Conservation (phyloP, 35 echinoderm and acorn worm genomes). For the Patiria miniata region DNA sequence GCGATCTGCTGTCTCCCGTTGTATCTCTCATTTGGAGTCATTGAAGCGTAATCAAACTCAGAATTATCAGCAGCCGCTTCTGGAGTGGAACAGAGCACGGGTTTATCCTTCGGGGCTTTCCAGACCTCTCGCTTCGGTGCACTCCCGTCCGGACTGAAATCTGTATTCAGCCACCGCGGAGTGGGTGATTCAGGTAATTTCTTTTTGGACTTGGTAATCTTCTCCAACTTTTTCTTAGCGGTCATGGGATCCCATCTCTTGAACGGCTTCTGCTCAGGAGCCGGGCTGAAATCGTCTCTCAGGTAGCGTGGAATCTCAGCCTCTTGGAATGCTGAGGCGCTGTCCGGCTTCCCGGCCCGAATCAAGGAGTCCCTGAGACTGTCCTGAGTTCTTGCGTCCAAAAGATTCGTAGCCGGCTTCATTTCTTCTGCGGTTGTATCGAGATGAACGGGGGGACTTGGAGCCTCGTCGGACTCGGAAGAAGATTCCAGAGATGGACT, state of each 20-base stretch:
- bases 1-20: not conserved
- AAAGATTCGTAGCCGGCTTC: not conserved
- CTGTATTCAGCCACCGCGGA: not conserved
- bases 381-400: not conserved
- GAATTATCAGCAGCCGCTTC: not conserved
- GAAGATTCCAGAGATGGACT: not conserved
- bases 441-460: not conserved
- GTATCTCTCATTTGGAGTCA: not conserved
- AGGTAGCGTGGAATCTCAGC: not conserved
- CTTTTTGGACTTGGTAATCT: not conserved
- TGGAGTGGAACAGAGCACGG: not conserved
- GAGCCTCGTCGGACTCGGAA: not conserved
- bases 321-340: not conserved
- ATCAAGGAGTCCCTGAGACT: not conserved
- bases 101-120: not conserved
- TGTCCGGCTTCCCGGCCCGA: not conserved
- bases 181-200: not conserved
- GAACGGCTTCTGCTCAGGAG: slow-evolving; percentile 9
- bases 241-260: not conserved
- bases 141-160: not conserved
- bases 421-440: not conserved
- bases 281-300: not conserved
- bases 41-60: not conserved
- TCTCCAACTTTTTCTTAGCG: not conserved
- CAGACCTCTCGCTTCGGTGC: not conserved